Evolutionary conservation across 2,797 vertebrate species (phyloP), one percentile per base, ranked within the genome.

Genomic region (Chelmon rostratus): DNA sequence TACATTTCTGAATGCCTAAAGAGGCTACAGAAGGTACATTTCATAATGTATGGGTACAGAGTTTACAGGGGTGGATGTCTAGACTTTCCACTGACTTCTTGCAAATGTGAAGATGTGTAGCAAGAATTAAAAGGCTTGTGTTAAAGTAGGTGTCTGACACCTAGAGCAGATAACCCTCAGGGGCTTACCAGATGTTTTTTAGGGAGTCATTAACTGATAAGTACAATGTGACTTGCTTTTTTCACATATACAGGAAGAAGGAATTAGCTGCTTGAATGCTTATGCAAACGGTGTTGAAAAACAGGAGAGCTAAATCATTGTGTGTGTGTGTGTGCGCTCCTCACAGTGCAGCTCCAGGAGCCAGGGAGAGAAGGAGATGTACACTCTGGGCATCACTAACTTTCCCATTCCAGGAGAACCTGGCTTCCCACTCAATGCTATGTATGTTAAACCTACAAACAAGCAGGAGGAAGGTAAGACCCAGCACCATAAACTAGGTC

Each of bases 1-100:
- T 99, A 99, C 94, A 99, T 99, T 91, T 98, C 98, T 21, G 98
- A 99, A 91, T 99, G 98, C 92, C 94, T 99, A 59, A 99, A 99
- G 93, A 99, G 96, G 86, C 95, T 99, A 68, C 98, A 99, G 71
- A 99, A 99, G 97, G 98, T 99, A 95, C 74, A 91, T 47, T 46
- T 3, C 25, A 46, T 1, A 8, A 7, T 57, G 63, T 70, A 2
- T 59, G 42, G 1, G 6, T 47, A 5, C 8, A 56, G 1, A 25
- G 23, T 44, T 38, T 12, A 57, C 18, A 8, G 3, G 11, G n/a
- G 21, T 38, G 18, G 12, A 37, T 4, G 19, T 62, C 23, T 59
- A 10, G 15, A 46, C 16, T 42, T 44, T 16, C 8, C 3, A 23
- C 12, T 33, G 2, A 2, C 21, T 61, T 59, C 6, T 8, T 57